A percentile compares a stretch with the other conserved stretches of the same genome.
These are phyloP conservation scores for Dicentrarchus labrax DNA, from an alignment of 2,113 vertebrate species.

Conservation along the genomic window DNA sequence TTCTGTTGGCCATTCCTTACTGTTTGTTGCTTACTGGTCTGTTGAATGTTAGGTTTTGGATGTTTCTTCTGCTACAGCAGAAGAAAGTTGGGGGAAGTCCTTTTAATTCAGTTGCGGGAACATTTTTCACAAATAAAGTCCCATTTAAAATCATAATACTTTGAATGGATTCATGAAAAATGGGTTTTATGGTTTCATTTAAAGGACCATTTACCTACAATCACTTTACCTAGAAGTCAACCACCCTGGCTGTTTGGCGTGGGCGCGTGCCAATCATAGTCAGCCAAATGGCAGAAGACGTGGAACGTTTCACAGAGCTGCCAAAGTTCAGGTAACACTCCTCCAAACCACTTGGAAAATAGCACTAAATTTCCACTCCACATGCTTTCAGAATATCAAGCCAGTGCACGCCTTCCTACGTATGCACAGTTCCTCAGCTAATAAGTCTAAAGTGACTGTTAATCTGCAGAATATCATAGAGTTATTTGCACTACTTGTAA, in stretches of 20 bases:
- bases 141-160: background rate
- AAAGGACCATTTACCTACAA: background rate
- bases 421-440: conserved; percentile 36
- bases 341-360: conserved; percentile 77
- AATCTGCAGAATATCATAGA: conserved; percentile 57
- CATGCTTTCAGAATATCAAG: conserved; percentile 14
- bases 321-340: conserved; percentile 76
- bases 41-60: background rate
- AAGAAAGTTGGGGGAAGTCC: background rate
- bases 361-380: conserved; percentile 73
- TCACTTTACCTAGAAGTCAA: conserved; percentile 36
- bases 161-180: background rate
- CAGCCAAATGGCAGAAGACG: conserved; percentile 56
- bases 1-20: background rate
- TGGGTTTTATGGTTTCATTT: conserved; percentile 17
- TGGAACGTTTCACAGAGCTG: conserved; percentile 63
- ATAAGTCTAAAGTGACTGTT: conserved; percentile 63
- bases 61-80: background rate
- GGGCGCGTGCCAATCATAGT: conserved; percentile 34
- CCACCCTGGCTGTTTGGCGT: conserved; percentile 43
- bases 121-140: background rate
- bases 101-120: background rate
- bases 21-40: background rate
- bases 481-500: conserved; percentile 46
- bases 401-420: conserved; percentile 9